Base-by-base conservation (phyloP, 1,140 invertebrate genomes). In the Sitobion miscanthi region DNA sequence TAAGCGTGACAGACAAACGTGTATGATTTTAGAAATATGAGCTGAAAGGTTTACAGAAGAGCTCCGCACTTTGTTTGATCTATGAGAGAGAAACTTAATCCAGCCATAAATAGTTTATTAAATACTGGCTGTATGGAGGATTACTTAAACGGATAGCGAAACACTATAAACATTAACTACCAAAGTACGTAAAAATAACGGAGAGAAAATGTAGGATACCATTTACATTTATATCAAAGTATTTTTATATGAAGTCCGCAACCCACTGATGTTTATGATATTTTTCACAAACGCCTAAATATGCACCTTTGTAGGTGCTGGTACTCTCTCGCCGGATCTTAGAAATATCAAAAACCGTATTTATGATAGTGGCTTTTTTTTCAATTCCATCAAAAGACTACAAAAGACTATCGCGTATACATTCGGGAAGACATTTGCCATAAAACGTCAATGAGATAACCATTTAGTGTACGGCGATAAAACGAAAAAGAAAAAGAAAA, bases 381-480 rank as follows among this genome's bases (percentile, higher is more conserved):
- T 62, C 30, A 77, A 77, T 77, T 77, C 62, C 14, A 77, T 77
- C 62, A 77, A n/a, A 77, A 77, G 30, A 77, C 62, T 77, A 77
- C 62, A 77, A 77, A 77, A 77, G n/a, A 30, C 62, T 77, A 77
- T 77, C 62, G 5, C 30, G 62, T 77, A 77, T 77, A 77, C 30
- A 77, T 77, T 77, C 30, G 62, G 62, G 42, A 42, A 86, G 42
- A 86, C 25, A 14, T 45, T 42, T 25, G 23, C 83, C 21, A 86
- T 86, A 86, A 86, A 86, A 45, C 42, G 35, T 83, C 38, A 83
- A 83, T 83, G 83, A 42, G 38, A 86, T 42, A 86, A 86, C 23
- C n/a, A 77, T 77, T 77, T 77, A 77, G 62, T 77, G 62, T 77
- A 77, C n/a, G 11, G n/a, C 62, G 62, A 77, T 77, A 77, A 77